A percentile compares a stretch with the other conserved stretches of the same genome.
Conservation (phyloP, 2,888 invertebrate genomes). For the Epiblema foenella region DNA sequence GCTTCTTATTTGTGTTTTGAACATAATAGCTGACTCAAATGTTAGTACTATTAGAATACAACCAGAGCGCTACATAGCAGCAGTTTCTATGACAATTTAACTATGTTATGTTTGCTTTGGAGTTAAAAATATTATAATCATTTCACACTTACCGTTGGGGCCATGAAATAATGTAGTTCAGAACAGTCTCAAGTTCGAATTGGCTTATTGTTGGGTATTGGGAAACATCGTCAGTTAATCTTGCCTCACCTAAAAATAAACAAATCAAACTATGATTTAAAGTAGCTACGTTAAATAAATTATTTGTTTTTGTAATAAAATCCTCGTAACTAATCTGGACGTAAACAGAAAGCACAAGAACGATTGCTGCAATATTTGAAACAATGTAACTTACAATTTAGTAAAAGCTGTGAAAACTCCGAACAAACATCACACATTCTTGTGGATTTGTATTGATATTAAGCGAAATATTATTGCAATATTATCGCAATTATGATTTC, state of each 20-base stretch:
- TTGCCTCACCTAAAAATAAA: conserved; percentile 91
- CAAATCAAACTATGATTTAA: conserved; percentile 47
- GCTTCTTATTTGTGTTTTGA: conserved; percentile 5
- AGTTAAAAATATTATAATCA: conserved; percentile 1
- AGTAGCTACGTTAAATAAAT: conserved; percentile 1
- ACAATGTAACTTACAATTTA: conserved; percentile 86
- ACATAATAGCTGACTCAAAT: conserved; percentile 19
- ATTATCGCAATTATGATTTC: conserved; percentile 72
- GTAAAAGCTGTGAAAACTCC: conserved; percentile 96
- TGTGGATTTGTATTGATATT: conserved; percentile 81
- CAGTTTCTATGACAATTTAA: conserved; percentile 2
- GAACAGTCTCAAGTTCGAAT: conserved; percentile 92
- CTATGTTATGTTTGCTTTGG: not conserved
- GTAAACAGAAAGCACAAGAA: conserved; percentile 51
- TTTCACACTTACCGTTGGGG: conserved; percentile 88
- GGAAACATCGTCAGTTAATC: conserved; percentile 90
- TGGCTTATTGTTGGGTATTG: conserved; percentile 90
- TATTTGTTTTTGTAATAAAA: conserved; percentile 14
- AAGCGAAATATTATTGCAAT: conserved; percentile 77
- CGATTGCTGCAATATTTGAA: conserved; percentile 70
- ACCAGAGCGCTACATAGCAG: not conserved
- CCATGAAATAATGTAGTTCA: conserved; percentile 95
- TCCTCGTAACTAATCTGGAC: not conserved
- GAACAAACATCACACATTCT: conserved; percentile 96
- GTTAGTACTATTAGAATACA: conserved; percentile 20